These are phyloP conservation scores for Parnassius mnemosyne DNA, from an alignment of 2,888 invertebrate genomes.

Conservation along the genomic window DNA sequence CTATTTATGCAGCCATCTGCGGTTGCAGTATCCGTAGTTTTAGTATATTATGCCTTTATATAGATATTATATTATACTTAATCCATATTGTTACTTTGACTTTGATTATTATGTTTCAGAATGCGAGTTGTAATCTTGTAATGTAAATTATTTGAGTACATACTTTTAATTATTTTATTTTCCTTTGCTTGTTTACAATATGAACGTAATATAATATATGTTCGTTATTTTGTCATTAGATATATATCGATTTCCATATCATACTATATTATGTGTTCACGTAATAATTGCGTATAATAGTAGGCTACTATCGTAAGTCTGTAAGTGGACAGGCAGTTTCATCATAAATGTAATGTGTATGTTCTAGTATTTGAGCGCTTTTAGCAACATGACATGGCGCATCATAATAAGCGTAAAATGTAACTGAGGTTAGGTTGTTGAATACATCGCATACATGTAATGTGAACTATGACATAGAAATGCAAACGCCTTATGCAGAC, in stretches of 20 bases:
- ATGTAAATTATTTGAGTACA: too few relatives aligned
- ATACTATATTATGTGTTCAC: conserved; percentile 14
- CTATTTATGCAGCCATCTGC: conserved; percentile 3
- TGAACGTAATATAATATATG: background rate
- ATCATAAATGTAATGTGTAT: conserved; percentile 3
- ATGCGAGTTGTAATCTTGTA: too few relatives aligned
- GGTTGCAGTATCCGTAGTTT: background rate
- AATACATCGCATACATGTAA: too few relatives aligned
- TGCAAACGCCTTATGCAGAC: background rate
- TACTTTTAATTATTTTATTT: too few relatives aligned
- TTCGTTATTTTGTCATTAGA: conserved; percentile 25
- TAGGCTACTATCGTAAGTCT: conserved; percentile 15
- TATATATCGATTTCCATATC: conserved; percentile 16
- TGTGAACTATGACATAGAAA: too few relatives aligned
- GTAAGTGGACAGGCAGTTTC: conserved; percentile 10
- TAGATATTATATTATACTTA: too few relatives aligned
- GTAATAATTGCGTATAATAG: conserved; percentile 25
- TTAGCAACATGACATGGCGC: background rate
- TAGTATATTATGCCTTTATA: too few relatives aligned
- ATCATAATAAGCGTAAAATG: background rate
- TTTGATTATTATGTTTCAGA: too few relatives aligned
- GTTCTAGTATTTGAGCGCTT: conserved; percentile 6
- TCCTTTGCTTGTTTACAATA: too few relatives aligned
- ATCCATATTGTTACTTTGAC: too few relatives aligned
- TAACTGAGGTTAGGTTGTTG: too few relatives aligned